These are phyloP conservation scores for Palythoa grandis DNA, from an alignment of 92 coral and sea anemone genomes.

Conservation along the genomic window DNA sequence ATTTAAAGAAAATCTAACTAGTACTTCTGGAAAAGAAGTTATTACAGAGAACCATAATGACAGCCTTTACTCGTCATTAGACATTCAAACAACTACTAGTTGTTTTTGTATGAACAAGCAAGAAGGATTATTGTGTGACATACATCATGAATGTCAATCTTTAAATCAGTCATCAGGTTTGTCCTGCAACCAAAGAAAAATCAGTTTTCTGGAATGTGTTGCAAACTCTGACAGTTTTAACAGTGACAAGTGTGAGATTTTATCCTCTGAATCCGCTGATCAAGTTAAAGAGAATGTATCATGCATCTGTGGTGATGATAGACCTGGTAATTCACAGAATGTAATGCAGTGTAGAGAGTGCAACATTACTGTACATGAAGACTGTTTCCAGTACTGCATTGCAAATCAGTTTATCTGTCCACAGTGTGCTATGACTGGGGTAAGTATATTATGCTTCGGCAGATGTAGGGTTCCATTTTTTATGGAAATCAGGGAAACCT, in stretches of 20 bases:
- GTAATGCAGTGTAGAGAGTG: conserved; percentile 69
- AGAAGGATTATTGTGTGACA: not conserved
- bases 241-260: not conserved
- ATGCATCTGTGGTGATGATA: conserved; percentile 65
- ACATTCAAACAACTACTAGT: not conserved
- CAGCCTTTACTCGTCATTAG: not conserved
- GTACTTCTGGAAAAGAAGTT: not conserved
- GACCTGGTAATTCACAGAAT: not conserved
- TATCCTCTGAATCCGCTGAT: not conserved
- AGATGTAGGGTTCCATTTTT: too few species aligned
- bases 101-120: not conserved
- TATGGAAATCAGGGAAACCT: too few species aligned
- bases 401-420: conserved; percentile 43
- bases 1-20: not conserved
- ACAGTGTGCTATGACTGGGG: conserved; percentile 51
- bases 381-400: conserved; percentile 57
- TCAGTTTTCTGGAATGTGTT: not conserved
- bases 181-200: not conserved
- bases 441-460: not conserved
- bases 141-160: not conserved
- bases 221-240: too few species aligned
- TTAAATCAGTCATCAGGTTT: not conserved
- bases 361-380: conserved; percentile 66
- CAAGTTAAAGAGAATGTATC: not conserved
- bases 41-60: not conserved